Evolutionary conservation across 2,113 vertebrate genomes (phyloP).

Genomic region (Crotalus viridis): DNA sequence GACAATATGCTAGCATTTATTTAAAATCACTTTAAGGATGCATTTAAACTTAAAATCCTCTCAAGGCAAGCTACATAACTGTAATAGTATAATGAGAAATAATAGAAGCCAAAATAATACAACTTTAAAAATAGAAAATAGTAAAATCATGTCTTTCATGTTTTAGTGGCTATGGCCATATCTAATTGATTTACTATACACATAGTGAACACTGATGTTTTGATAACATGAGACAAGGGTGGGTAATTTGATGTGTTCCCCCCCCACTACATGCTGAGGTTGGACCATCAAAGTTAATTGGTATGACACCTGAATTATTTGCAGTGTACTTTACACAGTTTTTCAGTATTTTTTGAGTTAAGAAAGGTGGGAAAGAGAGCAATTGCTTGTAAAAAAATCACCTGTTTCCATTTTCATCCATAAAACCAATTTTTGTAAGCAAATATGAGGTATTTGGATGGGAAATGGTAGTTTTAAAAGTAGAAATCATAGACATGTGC

Average conservation of each 20-base stretch:
- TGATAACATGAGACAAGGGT: background rate
- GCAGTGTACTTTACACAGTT: background rate
- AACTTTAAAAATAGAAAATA: background rate
- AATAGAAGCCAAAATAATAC: background rate
- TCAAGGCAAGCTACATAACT: background rate
- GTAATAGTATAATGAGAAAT: background rate
- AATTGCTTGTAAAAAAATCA: background rate
- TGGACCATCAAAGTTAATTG: background rate
- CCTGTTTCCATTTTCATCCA: background rate
- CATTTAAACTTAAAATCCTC: background rate
- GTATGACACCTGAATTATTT: background rate
- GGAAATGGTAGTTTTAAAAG: background rate
- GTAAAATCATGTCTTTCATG: background rate
- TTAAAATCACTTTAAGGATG: background rate
- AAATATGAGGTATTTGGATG: background rate
- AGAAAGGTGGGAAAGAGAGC: background rate
- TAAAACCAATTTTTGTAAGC: background rate
- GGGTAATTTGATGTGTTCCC: background rate
- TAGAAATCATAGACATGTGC: background rate
- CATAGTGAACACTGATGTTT: background rate
- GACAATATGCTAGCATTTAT: slow-evolving; percentile 7
- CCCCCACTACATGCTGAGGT: background rate
- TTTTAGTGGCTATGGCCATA: background rate
- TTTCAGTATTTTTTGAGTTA: background rate
- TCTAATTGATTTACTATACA: background rate